Evolutionary conservation across 2,888 invertebrate genomes (phyloP), one percentile per base, ranked within the genome.

Genomic region (Lepidocyrtoides sp.): DNA sequence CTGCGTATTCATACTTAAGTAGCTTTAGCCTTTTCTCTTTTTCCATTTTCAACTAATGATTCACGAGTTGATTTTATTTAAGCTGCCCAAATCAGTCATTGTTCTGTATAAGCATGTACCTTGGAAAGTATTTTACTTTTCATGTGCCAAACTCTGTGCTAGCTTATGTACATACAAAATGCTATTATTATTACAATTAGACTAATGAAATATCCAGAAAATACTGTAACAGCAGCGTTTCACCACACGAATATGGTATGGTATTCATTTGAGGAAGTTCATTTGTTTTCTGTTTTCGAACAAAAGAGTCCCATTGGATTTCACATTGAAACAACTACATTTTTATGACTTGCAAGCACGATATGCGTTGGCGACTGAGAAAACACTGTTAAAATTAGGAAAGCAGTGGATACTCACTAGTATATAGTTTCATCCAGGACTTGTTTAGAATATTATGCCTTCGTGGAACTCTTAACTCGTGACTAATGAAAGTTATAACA

Each of bases 181-280:
- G 26, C 32, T 17, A 57, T 54, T 81, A 57, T 81, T 81, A 57
- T 32, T 17, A 44, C 20, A 44, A 75, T 75, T 57, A 81, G 54
- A 81, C 79, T 81, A 81, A 81, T 81, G 79, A 81, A 57, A 54
- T 57, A 0, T 8, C 77, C 51, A 77, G 36, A 36, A 51, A 77
- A 51, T 7, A 57, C 17, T 57, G 36, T 36, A 29, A 29, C 29
- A 57, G 79, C 10, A 17, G 79, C 10, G 32, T 29, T 79, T 81
- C 36, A 14, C 57, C 20, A 54, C 57, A 77, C 36, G 57, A 81
- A 57, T 48, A 79, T n/a, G 51, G 8, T 48, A 79, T n/a, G 51
- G 8, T 29, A 57, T 81, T 32, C 20, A 14, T 14, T 14, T 32
- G 32, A 36, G 79, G 1, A 10, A 54, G 32, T 48, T 26, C 36